A percentile compares a stretch with the other conserved stretches of the same genome.
These are phyloP conservation scores for Pseudochirops corinnae DNA, from an alignment of 2,797 vertebrate species.

Conservation along the genomic window DNA sequence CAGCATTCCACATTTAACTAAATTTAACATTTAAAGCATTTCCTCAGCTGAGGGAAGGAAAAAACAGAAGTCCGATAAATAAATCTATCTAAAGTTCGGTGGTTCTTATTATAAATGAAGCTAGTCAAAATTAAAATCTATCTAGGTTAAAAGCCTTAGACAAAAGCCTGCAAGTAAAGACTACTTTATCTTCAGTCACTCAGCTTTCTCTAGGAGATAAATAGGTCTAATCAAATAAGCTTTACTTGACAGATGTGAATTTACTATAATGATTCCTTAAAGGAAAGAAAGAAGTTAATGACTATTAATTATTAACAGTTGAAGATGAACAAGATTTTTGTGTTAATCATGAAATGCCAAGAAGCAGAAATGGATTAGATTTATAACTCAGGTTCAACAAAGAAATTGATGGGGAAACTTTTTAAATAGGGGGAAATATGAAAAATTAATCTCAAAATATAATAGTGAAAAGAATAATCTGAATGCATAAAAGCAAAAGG, in stretches of 20 bases:
- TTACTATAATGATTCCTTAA: slow-evolving; percentile 48
- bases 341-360: neutral
- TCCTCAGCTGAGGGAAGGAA: neutral
- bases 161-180: slow-evolving; percentile 50
- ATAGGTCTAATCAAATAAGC: slow-evolving; percentile 50
- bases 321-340: slow-evolving; percentile 45
- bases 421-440: neutral
- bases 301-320: slow-evolving; percentile 49
- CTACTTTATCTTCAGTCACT: slow-evolving; percentile 35
- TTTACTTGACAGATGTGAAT: slow-evolving; percentile 10
- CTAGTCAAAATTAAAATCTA: slow-evolving; percentile 42
- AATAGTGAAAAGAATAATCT: neutral
- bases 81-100: slow-evolving; percentile 37
- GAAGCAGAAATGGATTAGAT: neutral
- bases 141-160: neutral
- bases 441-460: neutral
- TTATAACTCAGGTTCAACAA: neutral
- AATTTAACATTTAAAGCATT: slow-evolving; percentile 26
- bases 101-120: slow-evolving; percentile 57
- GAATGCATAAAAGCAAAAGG: neutral
- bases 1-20: neutral
- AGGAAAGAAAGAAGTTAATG: slow-evolving; percentile 29
- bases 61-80: slow-evolving; percentile 11
- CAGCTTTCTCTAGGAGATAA: neutral
- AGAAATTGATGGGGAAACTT: neutral